phyloP scores from a whole-genome alignment of 2,113 vertebrate genomes.

The Grammomys surdaster region DNA sequence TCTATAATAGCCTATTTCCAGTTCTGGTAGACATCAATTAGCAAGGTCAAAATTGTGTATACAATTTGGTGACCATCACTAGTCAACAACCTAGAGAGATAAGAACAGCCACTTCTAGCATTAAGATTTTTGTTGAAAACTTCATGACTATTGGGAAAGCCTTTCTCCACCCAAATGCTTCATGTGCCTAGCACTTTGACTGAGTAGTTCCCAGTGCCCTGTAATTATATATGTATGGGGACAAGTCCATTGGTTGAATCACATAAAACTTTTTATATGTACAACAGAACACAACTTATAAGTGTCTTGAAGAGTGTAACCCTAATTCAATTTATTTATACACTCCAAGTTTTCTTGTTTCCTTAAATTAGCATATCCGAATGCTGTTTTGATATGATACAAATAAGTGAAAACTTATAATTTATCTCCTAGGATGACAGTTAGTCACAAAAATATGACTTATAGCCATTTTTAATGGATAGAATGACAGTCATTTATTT shows the following conservation, averaged over 20 bases:
- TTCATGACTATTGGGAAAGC: too few species aligned
- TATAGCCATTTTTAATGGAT: slow-evolving; percentile 31
- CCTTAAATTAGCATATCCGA: slow-evolving; percentile 49
- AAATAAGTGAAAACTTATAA: slow-evolving; percentile 13
- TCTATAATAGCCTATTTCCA: background rate
- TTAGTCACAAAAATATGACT: slow-evolving; percentile 39
- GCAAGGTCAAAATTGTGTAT: background rate
- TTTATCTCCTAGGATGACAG: slow-evolving; percentile 41
- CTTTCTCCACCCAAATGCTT: background rate
- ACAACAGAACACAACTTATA: background rate
- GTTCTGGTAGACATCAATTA: too few species aligned
- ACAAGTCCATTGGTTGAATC: background rate
- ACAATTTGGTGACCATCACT: background rate
- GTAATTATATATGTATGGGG: background rate
- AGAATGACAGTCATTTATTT: slow-evolving; percentile 10
- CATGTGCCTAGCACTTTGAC: background rate
- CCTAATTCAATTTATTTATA: slow-evolving; percentile 9
- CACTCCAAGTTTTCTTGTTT: background rate
- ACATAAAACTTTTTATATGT: background rate
- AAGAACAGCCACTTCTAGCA: background rate
- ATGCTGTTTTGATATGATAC: slow-evolving; percentile 32
- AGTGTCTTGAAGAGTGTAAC: background rate
- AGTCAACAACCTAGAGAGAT: background rate
- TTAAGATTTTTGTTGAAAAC: background rate
- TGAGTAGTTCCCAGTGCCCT: background rate